A percentile compares a stretch with the other conserved stretches of the same genome.
These are phyloP conservation scores for Apistogramma diplotaenia DNA, from an alignment of 2,113 vertebrate genomes.

Conservation along the genomic window DNA sequence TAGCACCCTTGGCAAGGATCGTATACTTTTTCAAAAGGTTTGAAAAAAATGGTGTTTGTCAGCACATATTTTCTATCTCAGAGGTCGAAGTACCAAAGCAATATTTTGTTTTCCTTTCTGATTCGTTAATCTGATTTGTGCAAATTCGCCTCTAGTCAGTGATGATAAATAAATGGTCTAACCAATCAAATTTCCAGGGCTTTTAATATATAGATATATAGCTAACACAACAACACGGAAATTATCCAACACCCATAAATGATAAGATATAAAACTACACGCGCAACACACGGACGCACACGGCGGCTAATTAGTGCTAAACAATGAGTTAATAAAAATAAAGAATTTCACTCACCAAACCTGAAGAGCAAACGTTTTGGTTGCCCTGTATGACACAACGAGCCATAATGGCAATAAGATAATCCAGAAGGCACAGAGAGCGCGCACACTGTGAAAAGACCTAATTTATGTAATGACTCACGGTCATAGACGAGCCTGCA, in stretches of 20 bases:
- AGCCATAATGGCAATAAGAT: not conserved
- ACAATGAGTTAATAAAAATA: not conserved
- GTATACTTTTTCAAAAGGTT: not conserved
- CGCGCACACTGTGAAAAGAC: not conserved
- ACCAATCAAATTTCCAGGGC: not conserved
- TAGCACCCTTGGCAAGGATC: not conserved
- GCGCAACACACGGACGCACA: not conserved
- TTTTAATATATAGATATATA: too few species aligned
- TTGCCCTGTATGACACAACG: too few species aligned
- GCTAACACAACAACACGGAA: not conserved
- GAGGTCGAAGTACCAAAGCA: not conserved
- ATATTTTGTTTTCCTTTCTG: not conserved
- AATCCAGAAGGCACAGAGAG: not conserved
- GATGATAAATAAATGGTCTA: not conserved
- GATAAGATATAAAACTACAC: not conserved
- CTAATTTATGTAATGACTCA: too few species aligned
- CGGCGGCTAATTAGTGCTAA: not conserved
- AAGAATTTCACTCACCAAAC: not conserved
- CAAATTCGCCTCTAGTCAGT: not conserved
- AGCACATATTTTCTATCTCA: not conserved
- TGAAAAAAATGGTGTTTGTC: not conserved
- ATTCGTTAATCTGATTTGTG: not conserved
- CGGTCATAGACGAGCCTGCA: too few species aligned
- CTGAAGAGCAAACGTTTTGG: not conserved
- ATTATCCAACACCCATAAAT: not conserved